Evolutionary conservation across 2,797 vertebrate genomes (phyloP), one percentile per base, ranked within the genome.

Genomic region (Thripadectes ignobilis): DNA sequence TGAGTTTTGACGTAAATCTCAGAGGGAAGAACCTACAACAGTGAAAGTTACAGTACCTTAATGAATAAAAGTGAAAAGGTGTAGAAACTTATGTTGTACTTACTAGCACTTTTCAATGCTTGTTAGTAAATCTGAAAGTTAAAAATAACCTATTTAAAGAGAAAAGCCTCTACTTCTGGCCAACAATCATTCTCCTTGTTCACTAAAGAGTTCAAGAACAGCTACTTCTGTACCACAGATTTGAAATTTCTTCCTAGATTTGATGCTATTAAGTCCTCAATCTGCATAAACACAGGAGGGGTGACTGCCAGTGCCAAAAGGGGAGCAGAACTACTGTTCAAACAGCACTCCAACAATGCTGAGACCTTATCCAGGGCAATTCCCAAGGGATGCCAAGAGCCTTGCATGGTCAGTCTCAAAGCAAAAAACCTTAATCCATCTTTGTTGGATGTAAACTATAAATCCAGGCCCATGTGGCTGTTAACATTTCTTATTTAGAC

Each of bases 241-340:
- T 14, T 74, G 57, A 83, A 45, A 73, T 86, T 86, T 88, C 89
- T 92, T 72, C 80, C 85, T 62, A 66, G 67, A 92, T 90, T 78
- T 90, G 29, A 65, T 4, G 59, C 32, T 62, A 26, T n/a, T 61
- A 91, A 86, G 8, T 52, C 72, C 75, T 63, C 34, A 59, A 38
- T 15, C 19, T 71, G 34, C 5, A 2, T 15, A 34, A 92, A 68
- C 8, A 46, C 0, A 36, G 0, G 0, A 55, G 74, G 14, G 36
- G 52, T 0, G 0, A 67, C 48, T 38, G 45, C 36, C 59, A 76
- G 5, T 4, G 24, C 48, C 32, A n/a, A 39, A 58, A 13, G 7
- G 24, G 58, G 69, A 46, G 48, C 43, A 82, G 71, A 82, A n/a
- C 23, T 55, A 15, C n/a, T 8, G 36, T 12, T 43, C 79, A 77